Conservation (phyloP, 2,888 invertebrate species). For the Furcula furcula region DNA sequence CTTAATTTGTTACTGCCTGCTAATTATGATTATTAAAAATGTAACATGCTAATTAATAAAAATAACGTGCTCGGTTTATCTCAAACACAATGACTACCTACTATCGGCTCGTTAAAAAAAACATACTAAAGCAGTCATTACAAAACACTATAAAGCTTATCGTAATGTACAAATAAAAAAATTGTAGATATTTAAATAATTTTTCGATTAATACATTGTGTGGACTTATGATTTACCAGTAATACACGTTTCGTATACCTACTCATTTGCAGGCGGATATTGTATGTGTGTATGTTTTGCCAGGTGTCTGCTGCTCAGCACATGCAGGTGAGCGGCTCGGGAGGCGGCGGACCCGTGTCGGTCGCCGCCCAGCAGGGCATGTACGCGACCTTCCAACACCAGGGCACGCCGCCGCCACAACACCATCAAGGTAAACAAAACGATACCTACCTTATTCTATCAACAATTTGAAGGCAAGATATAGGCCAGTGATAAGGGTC, state of each 20-base stretch:
- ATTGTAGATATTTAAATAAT: no score
- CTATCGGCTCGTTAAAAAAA: conserved; percentile 7
- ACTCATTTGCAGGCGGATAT: no score
- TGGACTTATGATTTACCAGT: no score
- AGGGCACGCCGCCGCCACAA: conserved; percentile 70
- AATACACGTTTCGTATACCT: no score
- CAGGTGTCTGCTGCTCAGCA: conserved; percentile 95
- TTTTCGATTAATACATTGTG: no score
- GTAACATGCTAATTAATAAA: conserved; percentile 12
- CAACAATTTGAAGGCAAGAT: no score
- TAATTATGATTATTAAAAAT: not conserved
- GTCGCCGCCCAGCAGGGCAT: conserved; percentile 93
- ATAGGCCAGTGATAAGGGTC: no score
- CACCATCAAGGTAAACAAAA: conserved; percentile 72
- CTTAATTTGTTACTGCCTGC: not conserved
- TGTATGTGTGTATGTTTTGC: conserved; percentile 15
- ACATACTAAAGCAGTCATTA: no score
- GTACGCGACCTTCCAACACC: conserved; percentile 82
- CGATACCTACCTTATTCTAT: not conserved
- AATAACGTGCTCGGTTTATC: conserved; percentile 11
- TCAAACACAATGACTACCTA: conserved; percentile 12
- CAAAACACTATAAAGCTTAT: conserved; percentile 6
- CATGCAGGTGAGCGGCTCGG: conserved; percentile 88
- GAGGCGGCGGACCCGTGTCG: conserved; percentile 86
- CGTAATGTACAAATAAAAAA: no score